Evolutionary conservation across 2,888 invertebrate species (phyloP).

Genomic region (Spicauda simplicius): DNA sequence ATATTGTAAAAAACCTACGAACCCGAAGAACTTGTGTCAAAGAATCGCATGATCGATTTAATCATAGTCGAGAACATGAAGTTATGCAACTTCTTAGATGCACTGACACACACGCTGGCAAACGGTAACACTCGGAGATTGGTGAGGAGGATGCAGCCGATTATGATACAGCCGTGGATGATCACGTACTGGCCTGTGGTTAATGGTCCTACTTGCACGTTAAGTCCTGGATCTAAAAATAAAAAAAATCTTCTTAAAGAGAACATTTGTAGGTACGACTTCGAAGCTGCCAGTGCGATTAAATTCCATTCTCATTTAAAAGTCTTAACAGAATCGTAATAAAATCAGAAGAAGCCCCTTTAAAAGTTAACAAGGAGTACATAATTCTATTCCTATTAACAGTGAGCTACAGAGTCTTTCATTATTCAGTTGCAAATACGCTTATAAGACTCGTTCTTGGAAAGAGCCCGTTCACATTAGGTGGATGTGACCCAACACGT

Average conservation of each 20-base stretch:
- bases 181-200: conserved; percentile 83
- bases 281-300: too few relatives aligned
- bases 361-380: too few relatives aligned
- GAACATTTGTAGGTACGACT: too few relatives aligned
- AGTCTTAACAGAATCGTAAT: too few relatives aligned
- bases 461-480: neutral
- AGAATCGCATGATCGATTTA: conserved; percentile 87
- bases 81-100: conserved; percentile 89
- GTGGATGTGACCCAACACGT: neutral
- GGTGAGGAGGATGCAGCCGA: conserved; percentile 81
- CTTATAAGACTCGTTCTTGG: neutral
- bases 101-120: conserved; percentile 85
- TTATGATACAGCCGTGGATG: conserved; percentile 85
- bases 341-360: too few relatives aligned
- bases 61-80: conserved; percentile 86
- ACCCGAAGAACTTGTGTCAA: conserved; percentile 92
- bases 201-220: conserved; percentile 67
- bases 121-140: conserved; percentile 87
- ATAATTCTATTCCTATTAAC: too few relatives aligned
- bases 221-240: conserved; percentile 61
- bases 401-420: too few relatives aligned
- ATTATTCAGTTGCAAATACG: neutral
- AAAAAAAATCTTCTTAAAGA: too few relatives aligned
- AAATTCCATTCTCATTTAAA: too few relatives aligned
- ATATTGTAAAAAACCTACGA: conserved; percentile 36